These are phyloP conservation scores for Pontoporia blainvillei DNA, from an alignment of 2,113 vertebrate species.

Conservation along the genomic window DNA sequence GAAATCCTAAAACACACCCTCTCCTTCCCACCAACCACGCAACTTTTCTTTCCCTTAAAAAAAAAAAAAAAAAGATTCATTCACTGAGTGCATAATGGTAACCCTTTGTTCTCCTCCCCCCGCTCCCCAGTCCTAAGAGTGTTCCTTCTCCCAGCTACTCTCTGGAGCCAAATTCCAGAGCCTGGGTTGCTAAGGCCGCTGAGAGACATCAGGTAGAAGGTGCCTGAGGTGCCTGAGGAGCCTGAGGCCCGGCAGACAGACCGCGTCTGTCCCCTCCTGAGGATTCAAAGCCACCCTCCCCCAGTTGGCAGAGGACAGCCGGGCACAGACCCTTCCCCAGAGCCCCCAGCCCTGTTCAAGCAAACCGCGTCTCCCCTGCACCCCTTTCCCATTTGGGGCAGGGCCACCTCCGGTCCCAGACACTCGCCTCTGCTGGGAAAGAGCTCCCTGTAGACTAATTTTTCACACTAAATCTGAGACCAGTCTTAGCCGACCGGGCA, in stretches of 20 bases:
- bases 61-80: constrained; percentile 29
- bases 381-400: rapidly evolving
- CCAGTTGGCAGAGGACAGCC: constrained; percentile 13
- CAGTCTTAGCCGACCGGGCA: background rate
- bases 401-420: background rate
- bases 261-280: constrained; percentile 32
- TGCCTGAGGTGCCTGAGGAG: background rate
- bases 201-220: constrained; percentile 59
- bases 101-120: constrained; percentile 41
- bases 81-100: constrained; percentile 59
- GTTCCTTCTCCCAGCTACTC: background rate
- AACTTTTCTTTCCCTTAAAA: constrained; percentile 30
- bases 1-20: constrained; percentile 35
- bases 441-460: background rate
- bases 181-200: constrained; percentile 51
- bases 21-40: background rate
- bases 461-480: constrained; percentile 25
- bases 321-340: background rate
- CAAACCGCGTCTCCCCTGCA: background rate
- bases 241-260: constrained; percentile 18
- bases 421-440: background rate
- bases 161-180: constrained; percentile 62
- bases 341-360: background rate
- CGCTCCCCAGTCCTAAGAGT: background rate
- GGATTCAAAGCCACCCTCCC: constrained; percentile 24